These are phyloP conservation scores for Gila orcuttii DNA, from an alignment of 2,113 vertebrate genomes.

Conservation along the genomic window DNA sequence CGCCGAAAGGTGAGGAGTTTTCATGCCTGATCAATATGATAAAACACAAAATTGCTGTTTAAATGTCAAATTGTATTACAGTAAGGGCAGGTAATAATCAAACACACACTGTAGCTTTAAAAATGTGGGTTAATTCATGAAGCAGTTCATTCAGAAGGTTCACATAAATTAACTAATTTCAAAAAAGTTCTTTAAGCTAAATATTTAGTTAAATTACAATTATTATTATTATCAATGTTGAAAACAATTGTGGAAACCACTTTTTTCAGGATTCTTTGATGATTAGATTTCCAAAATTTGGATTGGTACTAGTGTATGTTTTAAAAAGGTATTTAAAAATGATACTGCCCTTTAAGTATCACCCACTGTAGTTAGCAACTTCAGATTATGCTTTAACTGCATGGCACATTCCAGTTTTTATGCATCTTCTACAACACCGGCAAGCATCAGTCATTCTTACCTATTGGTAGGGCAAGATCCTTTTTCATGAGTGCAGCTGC, in stretches of 20 bases:
- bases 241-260: neutral
- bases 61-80: neutral
- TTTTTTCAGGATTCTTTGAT: neutral
- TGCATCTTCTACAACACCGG: neutral
- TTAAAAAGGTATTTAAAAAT: neutral
- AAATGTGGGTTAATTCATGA: neutral
- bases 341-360: neutral
- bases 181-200: neutral
- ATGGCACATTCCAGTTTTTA: neutral
- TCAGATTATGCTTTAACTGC: neutral
- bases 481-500: constrained; percentile 99
- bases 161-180: neutral
- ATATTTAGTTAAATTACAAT: neutral
- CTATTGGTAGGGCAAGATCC: constrained; percentile 92
- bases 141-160: neutral
- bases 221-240: neutral
- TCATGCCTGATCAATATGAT: no score
- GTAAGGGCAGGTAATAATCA: neutral
- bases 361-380: neutral
- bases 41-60: neutral
- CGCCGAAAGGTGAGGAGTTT: no score
- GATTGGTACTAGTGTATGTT: neutral
- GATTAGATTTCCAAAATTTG: neutral
- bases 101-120: neutral
- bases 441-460: constrained; percentile 65